These are phyloP conservation scores for Eupristina koningsbergeri DNA, from an alignment of 1,140 invertebrate genomes.

Conservation along the genomic window DNA sequence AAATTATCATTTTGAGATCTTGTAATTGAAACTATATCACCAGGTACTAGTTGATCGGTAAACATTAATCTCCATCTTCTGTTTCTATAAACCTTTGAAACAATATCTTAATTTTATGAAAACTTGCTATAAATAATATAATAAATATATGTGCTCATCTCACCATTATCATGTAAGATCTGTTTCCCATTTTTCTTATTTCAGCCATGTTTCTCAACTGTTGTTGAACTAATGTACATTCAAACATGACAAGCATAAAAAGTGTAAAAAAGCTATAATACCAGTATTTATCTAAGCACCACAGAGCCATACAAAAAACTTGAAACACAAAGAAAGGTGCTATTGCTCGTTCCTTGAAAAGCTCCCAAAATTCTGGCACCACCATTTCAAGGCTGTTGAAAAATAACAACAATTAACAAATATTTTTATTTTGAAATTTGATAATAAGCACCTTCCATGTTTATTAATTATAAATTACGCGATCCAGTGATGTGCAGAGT, in stretches of 20 bases:
- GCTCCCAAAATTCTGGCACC: conserved; percentile 95
- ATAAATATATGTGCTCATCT: conserved; percentile 3
- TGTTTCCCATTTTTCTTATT: conserved; percentile 99
- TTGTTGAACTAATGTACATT: conserved; percentile 98
- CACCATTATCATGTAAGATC: conserved; percentile 91
- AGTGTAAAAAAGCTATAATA: conserved; percentile 98
- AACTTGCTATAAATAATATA: too few relatives aligned
- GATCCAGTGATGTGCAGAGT: too few relatives aligned
- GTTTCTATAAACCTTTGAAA: conserved; percentile 89
- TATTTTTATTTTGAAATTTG: too few relatives aligned
- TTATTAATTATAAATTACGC: too few relatives aligned
- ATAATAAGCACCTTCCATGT: too few relatives aligned
- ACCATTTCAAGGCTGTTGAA: conserved; percentile 87
- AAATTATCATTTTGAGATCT: conserved; percentile 91
- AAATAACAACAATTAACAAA: conserved; percentile 34
- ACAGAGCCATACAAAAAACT: conserved; percentile 97
- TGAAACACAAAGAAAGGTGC: conserved; percentile 97
- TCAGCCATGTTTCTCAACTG: conserved; percentile 99
- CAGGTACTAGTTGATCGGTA: conserved; percentile 92
- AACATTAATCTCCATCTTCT: conserved; percentile 91
- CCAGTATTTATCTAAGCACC: conserved; percentile 99
- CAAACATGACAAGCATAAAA: conserved; percentile 97
- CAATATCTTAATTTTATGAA: conserved; percentile 39
- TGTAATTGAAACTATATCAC: conserved; percentile 96
- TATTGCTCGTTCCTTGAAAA: conserved; percentile 97